These are phyloP conservation scores for Falco biarmicus DNA, from an alignment of 2,797 vertebrate species.

Conservation along the genomic window DNA sequence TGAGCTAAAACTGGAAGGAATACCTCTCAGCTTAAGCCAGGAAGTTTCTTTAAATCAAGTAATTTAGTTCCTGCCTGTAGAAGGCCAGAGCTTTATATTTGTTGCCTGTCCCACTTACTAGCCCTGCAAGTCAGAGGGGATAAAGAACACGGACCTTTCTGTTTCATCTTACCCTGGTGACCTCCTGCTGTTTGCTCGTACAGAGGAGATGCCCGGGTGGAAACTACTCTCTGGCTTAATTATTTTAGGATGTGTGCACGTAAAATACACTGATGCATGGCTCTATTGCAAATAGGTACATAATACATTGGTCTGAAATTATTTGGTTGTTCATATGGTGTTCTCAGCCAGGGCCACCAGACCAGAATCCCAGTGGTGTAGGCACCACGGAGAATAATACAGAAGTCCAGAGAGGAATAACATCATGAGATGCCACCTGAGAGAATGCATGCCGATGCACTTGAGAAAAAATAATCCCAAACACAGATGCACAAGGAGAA, in stretches of 20 bases:
- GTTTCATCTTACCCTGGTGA: background rate
- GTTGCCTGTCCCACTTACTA: background rate
- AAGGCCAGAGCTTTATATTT: background rate
- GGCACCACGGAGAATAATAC: conserved; percentile 27
- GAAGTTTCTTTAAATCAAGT: background rate
- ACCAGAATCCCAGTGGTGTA: background rate
- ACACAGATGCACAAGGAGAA: conserved; percentile 72
- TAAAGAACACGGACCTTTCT: background rate
- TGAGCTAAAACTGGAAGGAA: background rate
- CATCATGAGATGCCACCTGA: conserved; percentile 73
- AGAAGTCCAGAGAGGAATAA: conserved; percentile 64
- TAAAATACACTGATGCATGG: background rate
- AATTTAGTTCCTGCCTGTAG: background rate
- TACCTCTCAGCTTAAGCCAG: background rate
- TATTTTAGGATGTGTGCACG: background rate
- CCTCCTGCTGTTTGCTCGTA: conserved; percentile 12
- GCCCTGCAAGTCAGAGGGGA: background rate
- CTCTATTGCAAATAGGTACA: background rate
- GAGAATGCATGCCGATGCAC: conserved; percentile 63
- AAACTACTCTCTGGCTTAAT: background rate
- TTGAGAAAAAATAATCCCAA: conserved; percentile 69
- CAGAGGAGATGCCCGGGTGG: background rate
- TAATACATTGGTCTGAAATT: background rate
- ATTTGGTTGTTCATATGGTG: background rate
- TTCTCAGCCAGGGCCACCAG: conserved; percentile 31